Evolutionary conservation across 2,113 vertebrate genomes (phyloP), one percentile per base, ranked within the genome.

Genomic region (Myrmecobius fasciatus): DNA sequence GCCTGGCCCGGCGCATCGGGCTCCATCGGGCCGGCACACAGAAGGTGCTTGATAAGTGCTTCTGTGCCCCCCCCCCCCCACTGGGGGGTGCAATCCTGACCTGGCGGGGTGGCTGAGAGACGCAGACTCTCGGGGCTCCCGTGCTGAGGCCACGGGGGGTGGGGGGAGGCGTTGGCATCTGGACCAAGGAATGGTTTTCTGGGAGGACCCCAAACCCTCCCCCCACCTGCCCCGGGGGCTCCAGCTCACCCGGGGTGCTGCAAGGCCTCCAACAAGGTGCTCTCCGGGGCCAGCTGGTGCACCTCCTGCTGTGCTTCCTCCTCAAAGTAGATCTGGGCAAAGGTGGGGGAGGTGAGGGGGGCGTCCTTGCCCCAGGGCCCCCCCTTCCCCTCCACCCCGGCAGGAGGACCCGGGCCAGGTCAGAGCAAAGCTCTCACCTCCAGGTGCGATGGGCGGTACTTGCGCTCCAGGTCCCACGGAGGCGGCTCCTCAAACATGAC

Each of bases 401-500:
- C 83, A 11, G 1, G 56, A 75, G 36, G 12, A 20, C 36, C 14
- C 14, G 31, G 17, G 36, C 60, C 11, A 1, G 54, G 54, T 5
- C 54, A 97, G 96, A 12, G 67, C 91, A 92, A 96, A 89, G 20
- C 53, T 92, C 99, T 98, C 95, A 99, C 99, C 99, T 99, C 98
- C 31, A 99, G 98, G 97, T 99, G 98, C 94, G 98, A 97, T 24
- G 99, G 98, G 67, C 96, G 96, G 95, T 99, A 99, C 97, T 99
- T 99, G 95, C 97, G 98, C 93, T 99, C 99, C 5, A 94, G 83
- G 97, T 99, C 99, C 99, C 99, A 99, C 0, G 99, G 98, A 25
- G 99, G 99, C 49, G 98, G 98, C 97, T 99, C 99, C 97, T 98
- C 99, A 99, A 99, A 99, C 99, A 99, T 99, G 94, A 99, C 98